Evolutionary conservation across 2,113 vertebrate genomes (phyloP).

Genomic region (Dromaius novaehollandiae): DNA sequence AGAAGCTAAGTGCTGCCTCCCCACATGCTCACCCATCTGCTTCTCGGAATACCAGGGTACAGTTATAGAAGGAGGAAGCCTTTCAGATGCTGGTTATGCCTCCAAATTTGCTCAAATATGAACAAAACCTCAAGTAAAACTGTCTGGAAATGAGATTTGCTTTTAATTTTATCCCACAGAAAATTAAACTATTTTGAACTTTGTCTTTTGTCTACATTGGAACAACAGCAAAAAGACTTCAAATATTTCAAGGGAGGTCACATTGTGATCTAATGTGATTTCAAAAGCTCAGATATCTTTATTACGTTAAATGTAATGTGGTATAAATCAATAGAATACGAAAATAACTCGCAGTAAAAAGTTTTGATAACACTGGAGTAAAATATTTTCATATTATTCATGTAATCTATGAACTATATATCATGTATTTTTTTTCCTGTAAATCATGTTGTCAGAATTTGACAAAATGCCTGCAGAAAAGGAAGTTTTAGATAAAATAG

Average conservation of each 20-base stretch:
- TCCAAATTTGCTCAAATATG: neutral
- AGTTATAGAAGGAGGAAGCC: neutral
- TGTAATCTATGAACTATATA: neutral
- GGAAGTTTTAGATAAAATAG: neutral
- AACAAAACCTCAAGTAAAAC: neutral
- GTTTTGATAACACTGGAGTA: neutral
- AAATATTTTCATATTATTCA: slow-evolving; percentile 5
- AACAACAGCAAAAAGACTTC: neutral
- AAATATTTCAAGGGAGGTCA: neutral
- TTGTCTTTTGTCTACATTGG: neutral
- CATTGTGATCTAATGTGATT: neutral
- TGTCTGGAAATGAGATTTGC: neutral
- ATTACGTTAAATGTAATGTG: neutral
- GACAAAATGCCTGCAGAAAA: neutral
- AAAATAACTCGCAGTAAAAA: neutral
- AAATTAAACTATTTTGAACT: neutral
- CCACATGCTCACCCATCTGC: neutral
- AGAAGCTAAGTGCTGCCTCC: neutral
- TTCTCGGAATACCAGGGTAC: neutral
- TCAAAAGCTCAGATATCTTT: neutral
- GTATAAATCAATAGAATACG: neutral
- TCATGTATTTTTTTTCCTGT: neutral
- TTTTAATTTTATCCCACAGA: neutral
- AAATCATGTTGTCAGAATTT: neutral
- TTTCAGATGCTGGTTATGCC: neutral